Percentiles rank a stretch among this genome's conserved stretches.
These are phyloP conservation scores for Rhopalosiphum padi DNA, from an alignment of 1,140 invertebrate species.

Conservation along the genomic window DNA sequence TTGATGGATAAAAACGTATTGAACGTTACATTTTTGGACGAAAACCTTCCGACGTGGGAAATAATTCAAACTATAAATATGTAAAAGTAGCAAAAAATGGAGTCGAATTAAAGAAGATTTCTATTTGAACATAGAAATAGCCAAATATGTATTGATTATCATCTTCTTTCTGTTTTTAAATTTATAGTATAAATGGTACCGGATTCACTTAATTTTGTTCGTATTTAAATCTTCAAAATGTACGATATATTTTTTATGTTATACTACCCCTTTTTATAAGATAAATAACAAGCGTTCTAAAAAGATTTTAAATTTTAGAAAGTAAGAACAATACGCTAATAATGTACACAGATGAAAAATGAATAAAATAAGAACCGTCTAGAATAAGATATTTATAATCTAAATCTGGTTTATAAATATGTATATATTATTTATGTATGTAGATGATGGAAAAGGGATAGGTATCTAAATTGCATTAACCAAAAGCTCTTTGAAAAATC, in stretches of 20 bases:
- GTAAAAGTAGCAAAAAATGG: too few species aligned
- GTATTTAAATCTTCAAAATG: background rate
- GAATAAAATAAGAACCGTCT: background rate
- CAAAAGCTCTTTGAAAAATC: background rate
- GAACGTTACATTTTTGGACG: too few species aligned
- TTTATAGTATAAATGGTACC: background rate
- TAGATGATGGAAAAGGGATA: background rate
- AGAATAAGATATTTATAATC: background rate
- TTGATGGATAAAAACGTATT: too few species aligned
- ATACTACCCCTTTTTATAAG: background rate
- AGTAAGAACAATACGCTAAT: background rate
- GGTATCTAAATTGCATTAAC: background rate
- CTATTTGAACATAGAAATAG: background rate
- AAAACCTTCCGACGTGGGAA: too few species aligned
- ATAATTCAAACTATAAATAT: too few species aligned
- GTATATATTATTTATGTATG: background rate
- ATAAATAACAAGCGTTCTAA: background rate
- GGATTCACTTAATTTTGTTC: too few species aligned
- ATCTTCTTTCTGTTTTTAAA: background rate
- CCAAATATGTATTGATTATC: background rate
- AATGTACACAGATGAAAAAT: background rate
- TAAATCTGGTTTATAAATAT: background rate
- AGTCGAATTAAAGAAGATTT: background rate
- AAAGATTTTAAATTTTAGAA: background rate
- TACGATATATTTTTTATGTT: background rate